These are phyloP conservation scores for Sesamia inferens DNA, from an alignment of 2,888 invertebrate genomes.

Conservation along the genomic window DNA sequence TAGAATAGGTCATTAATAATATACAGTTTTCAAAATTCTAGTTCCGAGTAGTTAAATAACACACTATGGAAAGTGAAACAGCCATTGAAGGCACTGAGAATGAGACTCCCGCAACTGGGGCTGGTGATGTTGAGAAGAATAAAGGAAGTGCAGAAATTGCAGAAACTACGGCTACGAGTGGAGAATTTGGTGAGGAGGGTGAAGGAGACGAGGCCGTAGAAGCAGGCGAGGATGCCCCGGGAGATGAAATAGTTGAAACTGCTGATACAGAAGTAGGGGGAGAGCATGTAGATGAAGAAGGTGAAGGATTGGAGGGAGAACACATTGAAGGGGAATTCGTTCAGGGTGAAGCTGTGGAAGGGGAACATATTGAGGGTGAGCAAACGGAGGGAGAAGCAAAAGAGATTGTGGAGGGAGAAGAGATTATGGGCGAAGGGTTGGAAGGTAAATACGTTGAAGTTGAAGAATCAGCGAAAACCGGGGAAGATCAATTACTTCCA, in stretches of 20 bases:
- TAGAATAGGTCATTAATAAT: constrained; percentile 24
- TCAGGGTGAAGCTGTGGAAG: constrained; percentile 34
- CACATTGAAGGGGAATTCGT: constrained; percentile 30
- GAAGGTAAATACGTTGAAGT: constrained; percentile 44
- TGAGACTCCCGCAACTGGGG: constrained; percentile 51
- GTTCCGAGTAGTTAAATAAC: constrained; percentile 27
- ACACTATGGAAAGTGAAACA: constrained; percentile 63
- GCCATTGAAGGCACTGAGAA: constrained; percentile 55
- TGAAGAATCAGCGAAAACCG: constrained; percentile 36
- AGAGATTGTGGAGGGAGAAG: constrained; percentile 44
- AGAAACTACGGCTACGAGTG: constrained; percentile 30
- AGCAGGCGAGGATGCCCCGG: constrained; percentile 12
- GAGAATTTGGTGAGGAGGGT: constrained; percentile 1
- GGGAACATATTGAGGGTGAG: constrained; percentile 38
- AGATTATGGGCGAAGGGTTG: constrained; percentile 42
- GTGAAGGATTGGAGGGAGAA: constrained; percentile 31
- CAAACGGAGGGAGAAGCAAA: constrained; percentile 42
- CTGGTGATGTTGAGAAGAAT: constrained; percentile 47
- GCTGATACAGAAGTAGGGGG: constrained; percentile 46
- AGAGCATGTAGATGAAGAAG: constrained; percentile 29
- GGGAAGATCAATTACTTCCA: constrained; percentile 58
- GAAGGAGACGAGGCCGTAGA: constrained; percentile 15
- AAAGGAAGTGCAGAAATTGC: constrained; percentile 22
- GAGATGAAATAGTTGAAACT: constrained; percentile 23
- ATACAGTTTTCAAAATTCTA: constrained; percentile 55